These are phyloP conservation scores for Pelobates cultripes DNA, from an alignment of 2,797 vertebrate genomes.

Conservation along the genomic window DNA sequence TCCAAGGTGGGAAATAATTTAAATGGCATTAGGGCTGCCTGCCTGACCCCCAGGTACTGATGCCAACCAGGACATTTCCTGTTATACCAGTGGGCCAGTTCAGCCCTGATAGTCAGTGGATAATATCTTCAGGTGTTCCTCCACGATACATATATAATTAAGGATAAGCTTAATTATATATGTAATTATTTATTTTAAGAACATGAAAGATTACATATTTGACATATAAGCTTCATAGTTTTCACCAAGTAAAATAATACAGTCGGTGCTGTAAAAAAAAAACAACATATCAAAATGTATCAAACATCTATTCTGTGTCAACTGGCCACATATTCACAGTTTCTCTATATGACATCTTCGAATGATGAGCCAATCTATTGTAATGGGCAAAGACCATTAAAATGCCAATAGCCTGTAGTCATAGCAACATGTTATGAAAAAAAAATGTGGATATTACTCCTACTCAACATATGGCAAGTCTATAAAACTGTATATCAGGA, in stretches of 20 bases:
- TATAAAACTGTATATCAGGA: not conserved
- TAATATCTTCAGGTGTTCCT: too few species aligned
- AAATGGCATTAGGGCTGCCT: too few species aligned
- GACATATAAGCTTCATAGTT: not conserved
- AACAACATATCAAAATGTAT: not conserved
- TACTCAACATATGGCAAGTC: conserved; percentile 5
- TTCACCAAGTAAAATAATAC: not conserved
- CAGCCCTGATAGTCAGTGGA: too few species aligned
- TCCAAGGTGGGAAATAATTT: too few species aligned
- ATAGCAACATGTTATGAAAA: conserved; percentile 1
- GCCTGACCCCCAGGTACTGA: too few species aligned
- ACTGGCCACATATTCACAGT: not conserved
- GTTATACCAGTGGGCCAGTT: too few species aligned
- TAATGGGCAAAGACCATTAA: not conserved
- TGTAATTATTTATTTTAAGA: too few species aligned
- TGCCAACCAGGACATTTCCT: too few species aligned
- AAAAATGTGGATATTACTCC: not conserved
- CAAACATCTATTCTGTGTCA: not conserved
- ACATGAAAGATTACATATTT: too few species aligned
- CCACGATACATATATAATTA: too few species aligned
- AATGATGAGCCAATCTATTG: not conserved
- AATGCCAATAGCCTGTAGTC: conserved; percentile 3
- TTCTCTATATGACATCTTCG: not conserved
- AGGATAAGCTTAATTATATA: too few species aligned
- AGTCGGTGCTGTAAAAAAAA: not conserved